These are phyloP conservation scores for Bergia sp. DNA, from an alignment of 92 coral and sea anemone species.

Conservation along the genomic window DNA sequence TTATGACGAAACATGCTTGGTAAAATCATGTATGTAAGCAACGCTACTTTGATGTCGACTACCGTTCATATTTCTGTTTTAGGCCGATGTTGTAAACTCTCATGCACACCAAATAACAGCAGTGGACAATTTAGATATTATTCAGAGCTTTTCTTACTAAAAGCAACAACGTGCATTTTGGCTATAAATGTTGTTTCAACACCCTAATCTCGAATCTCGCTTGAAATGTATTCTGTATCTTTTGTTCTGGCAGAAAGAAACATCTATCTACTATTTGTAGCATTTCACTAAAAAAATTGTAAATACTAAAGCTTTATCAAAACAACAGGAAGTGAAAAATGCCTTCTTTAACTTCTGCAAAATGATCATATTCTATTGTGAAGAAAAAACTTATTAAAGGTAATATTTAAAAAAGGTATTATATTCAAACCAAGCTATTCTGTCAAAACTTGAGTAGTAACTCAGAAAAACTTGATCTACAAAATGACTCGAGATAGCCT, in stretches of 20 bases:
- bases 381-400: not conserved
- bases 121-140: not conserved
- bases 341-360: not conserved
- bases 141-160: constrained; percentile 35
- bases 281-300: constrained; percentile 26
- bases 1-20: constrained; percentile 48
- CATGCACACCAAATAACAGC: not conserved
- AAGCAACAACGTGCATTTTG: not conserved
- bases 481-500: not conserved
- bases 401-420: not conserved
- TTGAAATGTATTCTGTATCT: not conserved
- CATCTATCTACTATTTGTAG: not conserved
- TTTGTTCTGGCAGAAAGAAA: constrained; percentile 12
- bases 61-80: not conserved
- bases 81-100: constrained; percentile 3
- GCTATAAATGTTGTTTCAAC: constrained; percentile 16
- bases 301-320: constrained; percentile 12
- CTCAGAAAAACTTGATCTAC: constrained; percentile 9
- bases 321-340: constrained; percentile 11
- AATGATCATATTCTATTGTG: not conserved
- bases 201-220: not conserved
- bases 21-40: constrained; percentile 38
- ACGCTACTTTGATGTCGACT: constrained; percentile 4
- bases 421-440: constrained; percentile 4
- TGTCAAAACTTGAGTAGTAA: not conserved